Evolutionary conservation across 2,888 invertebrate genomes (phyloP).

Genomic region (Melipona bicolor): DNA sequence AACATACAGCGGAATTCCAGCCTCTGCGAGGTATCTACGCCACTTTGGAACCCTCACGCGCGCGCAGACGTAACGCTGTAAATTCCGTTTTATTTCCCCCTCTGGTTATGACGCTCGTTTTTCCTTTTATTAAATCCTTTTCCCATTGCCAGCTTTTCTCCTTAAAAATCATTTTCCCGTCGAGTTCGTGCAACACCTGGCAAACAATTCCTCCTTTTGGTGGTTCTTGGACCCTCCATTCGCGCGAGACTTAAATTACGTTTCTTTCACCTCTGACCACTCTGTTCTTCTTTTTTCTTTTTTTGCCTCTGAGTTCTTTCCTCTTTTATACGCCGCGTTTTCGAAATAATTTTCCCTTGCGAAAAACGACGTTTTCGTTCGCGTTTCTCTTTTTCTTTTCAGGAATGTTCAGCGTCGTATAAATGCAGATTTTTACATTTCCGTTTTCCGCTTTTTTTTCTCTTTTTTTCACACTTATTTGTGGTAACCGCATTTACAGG

Average conservation of each 20-base stretch:
- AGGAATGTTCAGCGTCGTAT: too few relatives aligned
- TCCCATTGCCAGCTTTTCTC: conserved; percentile 42
- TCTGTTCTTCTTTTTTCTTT: background rate
- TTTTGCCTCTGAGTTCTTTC: too few relatives aligned
- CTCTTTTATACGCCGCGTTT: background rate
- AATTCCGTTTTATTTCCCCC: conserved; percentile 55
- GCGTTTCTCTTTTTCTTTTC: too few relatives aligned
- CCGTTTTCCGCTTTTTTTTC: background rate
- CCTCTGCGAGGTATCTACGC: conserved; percentile 43
- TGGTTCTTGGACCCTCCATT: conserved; percentile 32
- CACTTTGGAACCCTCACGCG: conserved; percentile 37
- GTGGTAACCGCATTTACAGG: conserved; percentile 18
- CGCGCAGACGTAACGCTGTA: conserved; percentile 45
- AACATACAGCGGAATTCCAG: conserved; percentile 31
- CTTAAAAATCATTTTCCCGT: conserved; percentile 57
- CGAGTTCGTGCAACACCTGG: conserved; percentile 52
- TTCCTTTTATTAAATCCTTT: conserved; percentile 60
- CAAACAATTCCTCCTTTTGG: conserved; percentile 49
- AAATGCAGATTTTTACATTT: background rate
- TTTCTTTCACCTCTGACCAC: background rate
- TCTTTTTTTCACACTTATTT: background rate
- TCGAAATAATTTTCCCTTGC: background rate
- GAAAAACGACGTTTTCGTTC: too few relatives aligned
- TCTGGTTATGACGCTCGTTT: conserved; percentile 50
- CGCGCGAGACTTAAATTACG: conserved; percentile 31